Evolutionary conservation across 2,888 invertebrate species (phyloP).

Genomic region (Eupithecia subumbrata): DNA sequence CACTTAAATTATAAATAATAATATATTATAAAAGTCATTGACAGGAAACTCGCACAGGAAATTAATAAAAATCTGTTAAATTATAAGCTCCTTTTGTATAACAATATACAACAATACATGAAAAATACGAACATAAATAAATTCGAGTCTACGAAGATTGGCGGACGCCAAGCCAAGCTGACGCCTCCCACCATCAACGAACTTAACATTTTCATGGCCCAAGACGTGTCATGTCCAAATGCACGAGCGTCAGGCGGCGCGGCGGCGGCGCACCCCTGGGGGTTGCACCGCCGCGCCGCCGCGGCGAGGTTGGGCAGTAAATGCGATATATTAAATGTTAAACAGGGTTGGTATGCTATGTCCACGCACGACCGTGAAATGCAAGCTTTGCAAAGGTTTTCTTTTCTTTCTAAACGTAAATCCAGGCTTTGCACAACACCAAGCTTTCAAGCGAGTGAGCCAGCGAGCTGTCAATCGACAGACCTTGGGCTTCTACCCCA

Average conservation of each 20-base stretch:
- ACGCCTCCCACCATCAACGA: not conserved
- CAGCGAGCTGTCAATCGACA: constrained; percentile 24
- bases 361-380: not conserved
- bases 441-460: constrained; percentile 18
- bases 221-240: too few relatives aligned
- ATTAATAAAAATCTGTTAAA: not conserved
- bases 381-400: not conserved
- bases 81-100: not conserved
- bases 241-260: too few relatives aligned
- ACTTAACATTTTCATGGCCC: too few relatives aligned
- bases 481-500: constrained; percentile 27
- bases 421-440: not conserved
- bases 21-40: too few relatives aligned
- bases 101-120: too few relatives aligned
- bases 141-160: not conserved
- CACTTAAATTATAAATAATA: too few relatives aligned
- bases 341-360: not conserved
- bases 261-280: too few relatives aligned
- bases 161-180: not conserved
- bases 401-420: not conserved
- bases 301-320: too few relatives aligned
- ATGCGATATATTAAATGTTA: not conserved
- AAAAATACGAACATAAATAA: not conserved
- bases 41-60: too few relatives aligned
- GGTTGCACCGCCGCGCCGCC: too few relatives aligned